Base-by-base conservation (phyloP, 2,113 vertebrate species). In the Phrynosoma blainvillii region DNA sequence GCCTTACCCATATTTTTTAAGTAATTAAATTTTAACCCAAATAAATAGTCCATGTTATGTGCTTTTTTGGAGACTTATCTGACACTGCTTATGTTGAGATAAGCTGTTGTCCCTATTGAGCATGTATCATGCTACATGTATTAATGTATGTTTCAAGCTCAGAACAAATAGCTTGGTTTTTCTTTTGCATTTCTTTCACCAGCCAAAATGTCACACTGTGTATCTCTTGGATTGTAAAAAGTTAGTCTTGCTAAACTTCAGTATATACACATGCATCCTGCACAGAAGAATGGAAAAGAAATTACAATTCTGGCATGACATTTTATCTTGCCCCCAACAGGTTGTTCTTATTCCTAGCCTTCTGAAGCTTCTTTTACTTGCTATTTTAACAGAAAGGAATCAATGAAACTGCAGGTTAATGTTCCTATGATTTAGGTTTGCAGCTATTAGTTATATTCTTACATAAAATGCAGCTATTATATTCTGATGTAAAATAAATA, bases 31-130 rank as follows among this genome's bases (percentile, higher is more conserved):
- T 77, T 84, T 8, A 78, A 5, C 30, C 16, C 66, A 68, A 25
- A 36, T 21, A 74, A 66, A 66, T 32, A 62, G 25, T 27, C 11
- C 30, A 30, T 23, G 2, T 71, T 71, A 30, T 30, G 25, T 30
- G 18, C 10, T 78, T 56, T 13, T 68, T 30, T 83, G n/a, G 32
- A 59, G 59, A 27, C 20, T 79, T 40, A 47, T 74, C 68, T 82
- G 59, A 83, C 27, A 70, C 32, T 83, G 40, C 42, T 78, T 68
- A 77, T 83, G 47, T 21, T 84, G 74, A 36, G 83, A 88, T 56
- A 40, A 36, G n/a, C 23, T 70, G n/a, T 30, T 56, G 12, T 25
- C 62, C 40, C 52, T 56, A 30, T 74, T 78, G 23, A 36, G n/a
- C 56, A 76, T 40, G 65, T 62, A n/a, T 66, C 79, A 76, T 76